Conservation (phyloP, 2,113 vertebrate genomes). For the Oophaga pumilio region DNA sequence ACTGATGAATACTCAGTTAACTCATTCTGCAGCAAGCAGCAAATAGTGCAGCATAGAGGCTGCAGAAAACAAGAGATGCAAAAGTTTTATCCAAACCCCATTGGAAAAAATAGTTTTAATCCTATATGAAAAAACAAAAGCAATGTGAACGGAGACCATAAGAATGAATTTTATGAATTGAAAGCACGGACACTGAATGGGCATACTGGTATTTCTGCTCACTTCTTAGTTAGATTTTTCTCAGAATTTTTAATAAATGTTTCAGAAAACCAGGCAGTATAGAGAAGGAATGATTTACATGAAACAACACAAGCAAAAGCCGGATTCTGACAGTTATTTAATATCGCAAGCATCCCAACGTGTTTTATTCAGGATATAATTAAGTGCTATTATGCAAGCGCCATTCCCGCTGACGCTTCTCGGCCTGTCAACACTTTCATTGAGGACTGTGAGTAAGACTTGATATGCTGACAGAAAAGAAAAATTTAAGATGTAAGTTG, state of each 20-base stretch:
- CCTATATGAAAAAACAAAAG: no score
- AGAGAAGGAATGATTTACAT: conserved; percentile 38
- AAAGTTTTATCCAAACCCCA: no score
- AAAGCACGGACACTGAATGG: not conserved
- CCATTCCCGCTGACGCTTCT: conserved; percentile 55
- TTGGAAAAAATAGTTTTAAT: no score
- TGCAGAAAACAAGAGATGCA: no score
- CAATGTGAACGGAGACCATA: not conserved
- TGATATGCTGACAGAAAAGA: conserved; percentile 57
- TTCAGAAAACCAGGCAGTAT: not conserved
- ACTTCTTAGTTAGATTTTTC: not conserved
- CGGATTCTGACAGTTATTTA: conserved; percentile 50
- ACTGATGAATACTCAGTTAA: no score
- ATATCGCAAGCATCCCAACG: conserved; percentile 48
- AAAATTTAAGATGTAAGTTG: conserved; percentile 58
- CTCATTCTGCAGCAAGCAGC: no score
- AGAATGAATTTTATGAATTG: not conserved
- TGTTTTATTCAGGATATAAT: conserved; percentile 58
- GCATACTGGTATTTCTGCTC: not conserved
- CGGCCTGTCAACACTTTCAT: conserved; percentile 53
- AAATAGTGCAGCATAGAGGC: no score
- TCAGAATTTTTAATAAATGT: conserved; percentile 21
- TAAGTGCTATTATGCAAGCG: conserved; percentile 56
- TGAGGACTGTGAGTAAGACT: conserved; percentile 45
- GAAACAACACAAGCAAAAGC: conserved; percentile 35